Evolutionary conservation across 2,113 vertebrate species (phyloP), one percentile per base, ranked within the genome.

Genomic region (Erythrocercus mccallii): DNA sequence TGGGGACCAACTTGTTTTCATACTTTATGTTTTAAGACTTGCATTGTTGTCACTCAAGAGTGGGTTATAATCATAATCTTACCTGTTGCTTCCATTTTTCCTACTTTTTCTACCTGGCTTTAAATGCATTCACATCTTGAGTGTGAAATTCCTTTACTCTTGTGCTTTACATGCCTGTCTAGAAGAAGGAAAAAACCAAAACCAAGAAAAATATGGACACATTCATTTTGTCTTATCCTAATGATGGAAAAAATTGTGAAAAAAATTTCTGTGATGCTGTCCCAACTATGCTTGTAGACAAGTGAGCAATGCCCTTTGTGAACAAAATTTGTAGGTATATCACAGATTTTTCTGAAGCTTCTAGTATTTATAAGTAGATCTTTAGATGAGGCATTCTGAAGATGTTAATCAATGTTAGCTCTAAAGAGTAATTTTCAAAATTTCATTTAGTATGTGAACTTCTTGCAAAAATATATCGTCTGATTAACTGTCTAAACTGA

Each of bases 401-500:
- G 88, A 90, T 1, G 5, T 94, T 96, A 85, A 96, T 94, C 80
- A 79, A 57, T 90, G 93, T 84, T 89, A 92, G 31, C 31, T 81
- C 14, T 69, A 89, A 96, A 71, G 61, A 69, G 42, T 42, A 15
- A 66, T 66, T 62, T 95, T 8, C 56, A 58, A 95, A 95, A 50
- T 48, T 87, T 85, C 73, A 88, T 90, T 97, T 95, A 79, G 31
- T 90, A 64, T 95, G 45, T 89, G 92, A 95, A 81, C n/a, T 73
- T 74, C n/a, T 89, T 94, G 53, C 44, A 86, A 87, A 97, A 96
- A 80, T 31, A 22, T 76, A 50, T 92, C 76, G 77, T 92, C 35
- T 96, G 94, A 95, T 96, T 66, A 92, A 64, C 61, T 87, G 64
- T 91, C 95, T 97, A 94, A 97, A 97, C 76, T 83, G 88, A 95